These are phyloP conservation scores for Eilema depressum DNA, from an alignment of 2,888 invertebrate species.

Conservation along the genomic window DNA sequence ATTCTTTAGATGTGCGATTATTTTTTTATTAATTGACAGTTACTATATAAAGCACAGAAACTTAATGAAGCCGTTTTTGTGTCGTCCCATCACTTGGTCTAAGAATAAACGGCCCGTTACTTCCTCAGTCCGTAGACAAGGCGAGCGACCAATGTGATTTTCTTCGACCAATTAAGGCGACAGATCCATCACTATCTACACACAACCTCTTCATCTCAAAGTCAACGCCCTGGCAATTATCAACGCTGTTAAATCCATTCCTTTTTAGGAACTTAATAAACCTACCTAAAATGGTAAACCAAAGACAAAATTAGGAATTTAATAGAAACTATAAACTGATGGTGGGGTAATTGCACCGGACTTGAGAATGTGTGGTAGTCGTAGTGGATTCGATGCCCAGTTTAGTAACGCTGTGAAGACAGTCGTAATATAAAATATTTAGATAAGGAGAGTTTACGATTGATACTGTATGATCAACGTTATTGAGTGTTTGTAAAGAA, in stretches of 20 bases:
- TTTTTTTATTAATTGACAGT: constrained; percentile 1
- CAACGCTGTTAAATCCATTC: constrained; percentile 1
- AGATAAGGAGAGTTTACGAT: neutral
- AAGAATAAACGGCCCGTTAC: constrained; percentile 3
- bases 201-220: constrained; percentile 5
- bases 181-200: constrained; percentile 14
- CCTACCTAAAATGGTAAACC: neutral
- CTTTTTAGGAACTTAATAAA: neutral
- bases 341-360: neutral
- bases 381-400: neutral
- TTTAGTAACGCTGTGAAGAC: neutral
- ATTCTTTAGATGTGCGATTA: neutral
- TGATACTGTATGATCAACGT: neutral
- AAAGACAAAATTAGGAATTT: neutral
- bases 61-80: neutral
- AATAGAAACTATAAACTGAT: neutral
- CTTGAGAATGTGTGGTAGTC: neutral
- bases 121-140: constrained; percentile 3
- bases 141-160: constrained; percentile 6
- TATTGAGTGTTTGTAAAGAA: neutral
- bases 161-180: constrained; percentile 17
- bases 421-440: neutral
- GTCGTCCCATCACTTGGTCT: constrained; percentile 6
- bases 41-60: neutral
- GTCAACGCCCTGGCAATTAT: constrained; percentile 4